A percentile compares a stretch with the other conserved stretches of the same genome.
phyloP scores from a whole-genome alignment of 2,797 vertebrate genomes.

The Lithobates pipiens region DNA sequence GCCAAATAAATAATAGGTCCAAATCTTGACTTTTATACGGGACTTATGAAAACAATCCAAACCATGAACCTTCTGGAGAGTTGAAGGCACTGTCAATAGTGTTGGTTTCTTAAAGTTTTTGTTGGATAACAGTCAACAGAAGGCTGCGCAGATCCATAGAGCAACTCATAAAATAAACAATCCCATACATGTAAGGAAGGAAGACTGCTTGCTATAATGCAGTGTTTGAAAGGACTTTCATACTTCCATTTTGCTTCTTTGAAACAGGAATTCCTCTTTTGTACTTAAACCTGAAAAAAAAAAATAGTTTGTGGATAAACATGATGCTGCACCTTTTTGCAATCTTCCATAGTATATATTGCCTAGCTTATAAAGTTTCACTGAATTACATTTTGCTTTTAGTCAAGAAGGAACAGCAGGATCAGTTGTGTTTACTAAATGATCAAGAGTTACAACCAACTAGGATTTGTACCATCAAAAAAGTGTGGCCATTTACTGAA shows the following conservation, averaged over 20 bases:
- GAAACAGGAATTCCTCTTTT: conserved; percentile 40
- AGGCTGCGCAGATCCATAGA: neutral
- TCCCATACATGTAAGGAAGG: neutral
- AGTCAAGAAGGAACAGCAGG: too few relatives aligned
- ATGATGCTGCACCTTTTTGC: too few relatives aligned
- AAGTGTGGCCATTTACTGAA: too few relatives aligned
- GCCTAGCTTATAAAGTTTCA: too few relatives aligned
- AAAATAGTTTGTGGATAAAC: neutral
- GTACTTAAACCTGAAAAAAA: conserved; percentile 48
- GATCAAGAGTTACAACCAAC: too few relatives aligned
- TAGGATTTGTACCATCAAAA: too few relatives aligned
- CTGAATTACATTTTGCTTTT: too few relatives aligned
- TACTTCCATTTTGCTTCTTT: conserved; percentile 24
- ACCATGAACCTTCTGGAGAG: neutral
- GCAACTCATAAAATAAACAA: neutral
- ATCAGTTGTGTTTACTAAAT: too few relatives aligned
- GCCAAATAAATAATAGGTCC: neutral
- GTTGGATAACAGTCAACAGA: neutral
- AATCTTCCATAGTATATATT: too few relatives aligned
- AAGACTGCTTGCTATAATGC: conserved; percentile 24
- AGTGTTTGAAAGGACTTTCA: conserved; percentile 46
- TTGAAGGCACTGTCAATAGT: neutral
- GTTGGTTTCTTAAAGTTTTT: neutral
- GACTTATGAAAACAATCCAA: neutral
- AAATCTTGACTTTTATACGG: neutral